Conservation (phyloP, 2,888 invertebrate species). For the Antheraea assamensis region DNA sequence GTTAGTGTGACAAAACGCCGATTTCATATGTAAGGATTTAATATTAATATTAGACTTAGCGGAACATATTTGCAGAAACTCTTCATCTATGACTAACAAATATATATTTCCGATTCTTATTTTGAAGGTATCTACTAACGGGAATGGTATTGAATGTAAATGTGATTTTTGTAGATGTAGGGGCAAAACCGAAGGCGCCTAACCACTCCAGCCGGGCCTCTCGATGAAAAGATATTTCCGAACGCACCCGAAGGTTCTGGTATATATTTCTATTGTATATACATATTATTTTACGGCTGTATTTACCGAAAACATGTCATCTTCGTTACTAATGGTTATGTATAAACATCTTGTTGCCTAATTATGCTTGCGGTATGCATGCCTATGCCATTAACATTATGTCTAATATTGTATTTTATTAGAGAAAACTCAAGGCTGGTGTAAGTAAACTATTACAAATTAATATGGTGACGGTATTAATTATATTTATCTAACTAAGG, state of each 20-base stretch:
- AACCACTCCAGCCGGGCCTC: conserved; percentile 84
- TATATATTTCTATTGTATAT: conserved; percentile 65
- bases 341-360: neutral
- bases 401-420: neutral
- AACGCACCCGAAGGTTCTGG: conserved; percentile 87
- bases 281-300: conserved; percentile 22
- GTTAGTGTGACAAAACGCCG: too few relatives aligned
- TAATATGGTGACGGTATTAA: neutral
- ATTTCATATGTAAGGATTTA: neutral
- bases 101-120: conserved; percentile 36
- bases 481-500: neutral
- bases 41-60: neutral
- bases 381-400: neutral
- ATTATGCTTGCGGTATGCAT: neutral
- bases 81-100: conserved; percentile 10
- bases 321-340: neutral
- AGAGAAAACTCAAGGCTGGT: neutral
- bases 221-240: conserved; percentile 84
- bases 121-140: conserved; percentile 30
- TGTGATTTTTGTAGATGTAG: conserved; percentile 82
- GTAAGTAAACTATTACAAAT: neutral
- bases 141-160: conserved; percentile 60
- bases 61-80: neutral
- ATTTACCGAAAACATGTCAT: neutral
- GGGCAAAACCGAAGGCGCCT: conserved; percentile 78